Percentiles rank a stretch among this genome's conserved stretches.
These are phyloP conservation scores for Macaca fascicularis DNA, from an alignment of 2,113 vertebrate species.

Conservation along the genomic window T2T-MFA8v1.1 NC_088375.1:167231501-167232000, in stretches of 20 bases:
- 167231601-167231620: background rate
- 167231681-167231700: background rate
- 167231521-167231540: conserved; percentile 25
- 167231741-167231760: background rate
- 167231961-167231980: too few species aligned
- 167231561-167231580: background rate
- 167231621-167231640: background rate
- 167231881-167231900: too few species aligned
- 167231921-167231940: too few species aligned
- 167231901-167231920: too few species aligned
- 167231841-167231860: too few species aligned
- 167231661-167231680: background rate
- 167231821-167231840: too few species aligned
- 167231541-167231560: background rate
- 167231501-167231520: background rate
- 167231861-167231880: too few species aligned
- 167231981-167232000: too few species aligned
- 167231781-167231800: background rate
- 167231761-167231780: background rate
- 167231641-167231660: background rate
- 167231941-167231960: too few species aligned
- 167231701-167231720: background rate
- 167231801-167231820: too few species aligned
- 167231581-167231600: background rate
- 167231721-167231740: background rate